Conservation (phyloP, 30 jellyfish, hydroid and myxozoan genomes). For the Hydractinia echinata region DNA sequence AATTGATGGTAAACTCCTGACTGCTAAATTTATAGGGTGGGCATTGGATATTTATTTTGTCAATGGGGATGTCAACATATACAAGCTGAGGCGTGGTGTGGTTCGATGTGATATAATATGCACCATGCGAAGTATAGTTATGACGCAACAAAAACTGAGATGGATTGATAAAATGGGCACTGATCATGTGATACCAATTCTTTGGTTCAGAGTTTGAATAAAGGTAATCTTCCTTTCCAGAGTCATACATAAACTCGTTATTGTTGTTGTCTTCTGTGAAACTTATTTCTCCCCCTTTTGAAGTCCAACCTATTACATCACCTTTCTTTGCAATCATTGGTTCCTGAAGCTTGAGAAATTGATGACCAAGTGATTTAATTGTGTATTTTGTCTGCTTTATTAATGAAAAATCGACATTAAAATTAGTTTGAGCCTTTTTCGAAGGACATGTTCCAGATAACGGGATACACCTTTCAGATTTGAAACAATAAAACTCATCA, state of each 20-base stretch:
- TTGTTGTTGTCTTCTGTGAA: constrained; percentile 31
- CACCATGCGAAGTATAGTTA: constrained; percentile 62
- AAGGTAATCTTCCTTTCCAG: constrained; percentile 18
- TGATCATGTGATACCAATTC: constrained; percentile 44
- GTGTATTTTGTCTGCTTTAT: constrained; percentile 43
- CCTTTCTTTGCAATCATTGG: constrained; percentile 55
- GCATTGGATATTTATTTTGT: constrained; percentile 45
- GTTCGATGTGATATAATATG: constrained; percentile 45
- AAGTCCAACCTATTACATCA: constrained; percentile 91
- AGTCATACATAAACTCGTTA: constrained; percentile 58
- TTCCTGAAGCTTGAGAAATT: constrained; percentile 35
- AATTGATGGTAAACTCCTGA: constrained; percentile 16
- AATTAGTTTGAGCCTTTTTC: constrained; percentile 17
- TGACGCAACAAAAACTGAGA: constrained; percentile 61
- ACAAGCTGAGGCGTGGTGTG: constrained; percentile 42
- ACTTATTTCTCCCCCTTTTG: constrained; percentile 52
- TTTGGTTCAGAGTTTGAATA: constrained; percentile 28
- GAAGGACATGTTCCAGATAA: background rate
- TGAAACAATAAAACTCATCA: constrained; percentile 68
- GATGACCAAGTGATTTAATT: constrained; percentile 41
- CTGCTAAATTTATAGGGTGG: constrained; percentile 47
- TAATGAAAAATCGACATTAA: constrained; percentile 54
- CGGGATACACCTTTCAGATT: constrained; percentile 67
- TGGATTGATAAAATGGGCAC: constrained; percentile 63
- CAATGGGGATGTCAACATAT: constrained; percentile 64